Percentiles rank a stretch among this genome's conserved stretches.
These are phyloP conservation scores for Anas flavirostris DNA, from an alignment of 2,797 vertebrate genomes.

Conservation along the genomic window DNA sequence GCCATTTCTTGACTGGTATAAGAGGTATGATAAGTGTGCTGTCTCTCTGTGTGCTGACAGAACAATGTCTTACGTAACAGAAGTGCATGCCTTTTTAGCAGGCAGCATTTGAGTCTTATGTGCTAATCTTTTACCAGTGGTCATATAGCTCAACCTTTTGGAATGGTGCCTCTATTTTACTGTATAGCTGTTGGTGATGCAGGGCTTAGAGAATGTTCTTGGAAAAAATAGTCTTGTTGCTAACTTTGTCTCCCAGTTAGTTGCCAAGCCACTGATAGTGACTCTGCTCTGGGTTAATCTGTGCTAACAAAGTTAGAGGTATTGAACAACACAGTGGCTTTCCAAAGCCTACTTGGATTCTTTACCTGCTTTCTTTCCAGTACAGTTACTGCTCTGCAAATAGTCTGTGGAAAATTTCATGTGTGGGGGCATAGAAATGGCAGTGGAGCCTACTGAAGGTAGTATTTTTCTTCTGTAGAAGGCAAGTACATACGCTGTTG, in stretches of 20 bases:
- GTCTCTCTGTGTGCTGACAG: neutral
- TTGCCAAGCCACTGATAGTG: no score
- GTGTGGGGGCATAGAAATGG: neutral
- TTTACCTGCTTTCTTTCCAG: neutral
- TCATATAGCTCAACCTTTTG: neutral
- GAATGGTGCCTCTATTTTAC: neutral
- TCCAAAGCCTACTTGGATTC: neutral
- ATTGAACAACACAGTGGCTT: rapidly evolving
- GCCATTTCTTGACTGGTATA: neutral
- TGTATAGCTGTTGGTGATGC: neutral
- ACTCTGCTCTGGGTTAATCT: neutral
- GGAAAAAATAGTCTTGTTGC: neutral
- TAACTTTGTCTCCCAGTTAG: neutral
- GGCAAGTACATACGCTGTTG: neutral
- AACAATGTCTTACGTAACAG: neutral
- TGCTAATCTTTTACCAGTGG: neutral
- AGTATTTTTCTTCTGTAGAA: neutral
- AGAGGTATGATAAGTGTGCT: neutral
- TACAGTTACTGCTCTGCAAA: neutral
- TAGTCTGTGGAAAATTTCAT: neutral
- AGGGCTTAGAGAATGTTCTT: neutral
- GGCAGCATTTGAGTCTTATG: neutral
- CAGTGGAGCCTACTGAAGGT: neutral
- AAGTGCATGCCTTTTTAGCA: neutral
- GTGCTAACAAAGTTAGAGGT: neutral